Base-by-base conservation (phyloP, 2,113 vertebrate genomes). In the Forbesichthys agassizii region DNA sequence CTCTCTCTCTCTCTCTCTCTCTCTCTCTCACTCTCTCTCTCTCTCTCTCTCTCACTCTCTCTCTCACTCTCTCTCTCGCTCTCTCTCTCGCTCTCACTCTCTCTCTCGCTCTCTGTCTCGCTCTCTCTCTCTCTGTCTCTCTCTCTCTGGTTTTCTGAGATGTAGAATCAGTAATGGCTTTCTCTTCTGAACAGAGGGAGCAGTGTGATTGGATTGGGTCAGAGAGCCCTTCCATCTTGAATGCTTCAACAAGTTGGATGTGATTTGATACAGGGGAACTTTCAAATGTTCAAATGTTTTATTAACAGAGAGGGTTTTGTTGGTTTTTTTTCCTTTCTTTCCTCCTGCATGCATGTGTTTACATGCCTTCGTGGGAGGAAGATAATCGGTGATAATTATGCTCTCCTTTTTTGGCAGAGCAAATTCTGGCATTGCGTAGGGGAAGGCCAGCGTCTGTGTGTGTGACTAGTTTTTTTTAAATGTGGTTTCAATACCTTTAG, bases 211-310 rank as follows among this genome's bases (percentile, higher is more conserved):
- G 11, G 74, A 75, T 7, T 74, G 36, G 83, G 79, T 75, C 64
- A 73, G 65, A 73, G 61, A 73, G 61, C 27, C 61, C 48, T 20
- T 64, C 14, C 47, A 63, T 12, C 58, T 13, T 53, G 13, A 9
- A 12, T 13, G 11, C 36, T 8, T 36, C 57, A 61, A 33, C 20
- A 55, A 47, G 54, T 60, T 49, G 70, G 64, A 65, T 66, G 62
- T 16, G 5, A 33, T 66, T 61, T 12, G 13, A 48, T 47, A 62
- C 61, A 54, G 9, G 55, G 56, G 62, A 13, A 61, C 60, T 73
- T 77, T 84, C 75, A 83, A 71, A 80, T 84, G 2, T 3, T 27
- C 27, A 16, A 77, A 77, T 83, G 84, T 54, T 78, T 81, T 69
- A 27, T 27, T 59, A 82, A 73, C 70, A 64, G 56, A 82, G 71